Conservation (phyloP, 2,888 invertebrate species). For the Imbricaverruca yamaguchii region DNA sequence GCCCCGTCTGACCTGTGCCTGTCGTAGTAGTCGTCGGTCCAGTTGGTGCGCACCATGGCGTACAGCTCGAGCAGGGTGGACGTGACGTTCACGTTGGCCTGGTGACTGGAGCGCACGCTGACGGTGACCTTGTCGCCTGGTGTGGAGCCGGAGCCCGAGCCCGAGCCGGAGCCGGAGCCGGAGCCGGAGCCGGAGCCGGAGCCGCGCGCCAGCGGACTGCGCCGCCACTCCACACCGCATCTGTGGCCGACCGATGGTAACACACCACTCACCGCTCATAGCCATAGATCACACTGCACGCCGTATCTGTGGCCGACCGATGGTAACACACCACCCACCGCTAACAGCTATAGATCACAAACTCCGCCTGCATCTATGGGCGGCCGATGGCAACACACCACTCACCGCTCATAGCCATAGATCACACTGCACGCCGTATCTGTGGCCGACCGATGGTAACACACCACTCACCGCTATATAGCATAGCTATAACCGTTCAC, state of each 20-base stretch:
- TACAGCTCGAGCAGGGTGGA: conserved; percentile 76
- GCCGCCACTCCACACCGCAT: conserved; percentile 23
- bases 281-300: background rate
- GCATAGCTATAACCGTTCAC: no score
- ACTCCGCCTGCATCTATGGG: conserved; percentile 9
- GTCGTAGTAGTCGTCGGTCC: conserved; percentile 56
- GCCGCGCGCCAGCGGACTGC: background rate
- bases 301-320: background rate
- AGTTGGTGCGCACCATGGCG: conserved; percentile 70
- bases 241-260: no score
- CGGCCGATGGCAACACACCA: no score
- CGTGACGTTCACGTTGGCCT: conserved; percentile 80
- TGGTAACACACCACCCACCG: no score
- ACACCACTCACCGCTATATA: no score
- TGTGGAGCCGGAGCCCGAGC: conserved; percentile 51
- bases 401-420: no score
- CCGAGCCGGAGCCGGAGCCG: conserved; percentile 52
- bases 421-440: conserved; percentile 18
- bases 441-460: no score
- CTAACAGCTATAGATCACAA: background rate
- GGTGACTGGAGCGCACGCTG: conserved; percentile 51
- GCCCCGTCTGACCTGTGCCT: conserved; percentile 38
- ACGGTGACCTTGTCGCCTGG: conserved; percentile 52
- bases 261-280: no score
- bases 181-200: conserved; percentile 57